phyloP scores from a whole-genome alignment of 2,888 invertebrate species.

The Cantharis rustica region DNA sequence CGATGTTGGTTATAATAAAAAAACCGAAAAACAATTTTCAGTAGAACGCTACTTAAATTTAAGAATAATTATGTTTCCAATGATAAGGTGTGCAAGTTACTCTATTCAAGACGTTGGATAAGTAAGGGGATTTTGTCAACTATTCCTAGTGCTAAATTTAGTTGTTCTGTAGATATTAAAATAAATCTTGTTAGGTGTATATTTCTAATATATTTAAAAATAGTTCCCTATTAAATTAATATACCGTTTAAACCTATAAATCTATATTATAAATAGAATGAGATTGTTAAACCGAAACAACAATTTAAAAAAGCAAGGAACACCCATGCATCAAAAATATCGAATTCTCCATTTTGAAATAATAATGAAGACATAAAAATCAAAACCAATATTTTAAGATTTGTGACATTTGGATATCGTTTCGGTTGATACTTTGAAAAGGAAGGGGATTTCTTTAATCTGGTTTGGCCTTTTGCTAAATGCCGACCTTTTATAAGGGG shows the following conservation, averaged over 20 bases:
- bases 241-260: background rate
- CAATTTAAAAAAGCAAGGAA: constrained; percentile 1
- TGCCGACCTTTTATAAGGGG: constrained; percentile 13
- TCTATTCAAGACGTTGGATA: too few relatives aligned
- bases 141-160: background rate
- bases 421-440: constrained; percentile 29
- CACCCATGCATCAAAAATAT: constrained; percentile 8
- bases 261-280: background rate
- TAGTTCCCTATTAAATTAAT: background rate
- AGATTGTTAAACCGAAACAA: background rate
- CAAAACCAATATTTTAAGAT: constrained; percentile 39
- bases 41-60: too few relatives aligned
- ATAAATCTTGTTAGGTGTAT: background rate
- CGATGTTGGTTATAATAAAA: too few relatives aligned
- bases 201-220: background rate
- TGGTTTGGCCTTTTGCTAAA: constrained; percentile 16
- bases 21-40: too few relatives aligned
- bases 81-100: too few relatives aligned
- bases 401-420: constrained; percentile 42
- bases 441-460: constrained; percentile 26
- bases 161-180: background rate
- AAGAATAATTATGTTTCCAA: too few relatives aligned
- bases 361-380: constrained; percentile 42
- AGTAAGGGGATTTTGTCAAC: background rate
- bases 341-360: constrained; percentile 23